Evolutionary conservation across 2,113 vertebrate genomes (phyloP).

Genomic region (Pseudopipra pipra): DNA sequence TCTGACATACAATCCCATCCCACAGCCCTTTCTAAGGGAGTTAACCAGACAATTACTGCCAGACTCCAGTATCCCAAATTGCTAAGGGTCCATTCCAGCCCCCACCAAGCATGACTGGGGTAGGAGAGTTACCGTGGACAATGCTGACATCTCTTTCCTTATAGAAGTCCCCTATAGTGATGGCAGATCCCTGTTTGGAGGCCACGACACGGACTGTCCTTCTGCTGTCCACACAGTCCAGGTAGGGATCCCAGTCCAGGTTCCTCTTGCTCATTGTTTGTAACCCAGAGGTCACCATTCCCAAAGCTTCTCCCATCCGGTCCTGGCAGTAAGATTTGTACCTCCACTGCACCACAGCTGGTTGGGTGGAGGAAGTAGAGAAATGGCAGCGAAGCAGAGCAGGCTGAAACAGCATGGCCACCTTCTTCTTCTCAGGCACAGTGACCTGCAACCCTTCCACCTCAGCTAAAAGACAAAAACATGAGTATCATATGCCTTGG

Average conservation of each 20-base stretch:
- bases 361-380: slow-evolving; percentile 86
- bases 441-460: slow-evolving; percentile 84
- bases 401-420: slow-evolving; percentile 94
- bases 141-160: slow-evolving; percentile 92
- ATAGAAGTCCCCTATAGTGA: slow-evolving; percentile 93
- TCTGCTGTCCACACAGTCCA: slow-evolving; percentile 91
- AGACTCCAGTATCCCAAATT: neutral
- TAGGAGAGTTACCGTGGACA: slow-evolving; percentile 83
- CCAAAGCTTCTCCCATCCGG: slow-evolving; percentile 87
- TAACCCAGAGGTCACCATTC: slow-evolving; percentile 71
- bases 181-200: slow-evolving; percentile 85
- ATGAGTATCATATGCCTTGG: neutral
- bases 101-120: neutral
- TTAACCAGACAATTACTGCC: neutral
- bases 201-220: slow-evolving; percentile 91
- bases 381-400: slow-evolving; percentile 91
- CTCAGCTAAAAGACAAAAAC: slow-evolving; percentile 72
- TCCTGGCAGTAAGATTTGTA: slow-evolving; percentile 98
- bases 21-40: neutral
- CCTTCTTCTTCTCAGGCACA: slow-evolving; percentile 85
- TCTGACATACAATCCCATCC: neutral
- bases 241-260: slow-evolving; percentile 82
- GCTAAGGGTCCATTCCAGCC: neutral
- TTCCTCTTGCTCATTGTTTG: slow-evolving; percentile 80
- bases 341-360: slow-evolving; percentile 93